Evolutionary conservation across 2,888 invertebrate genomes (phyloP), one percentile per base, ranked within the genome.

Genomic region (Coelinius sp.): DNA sequence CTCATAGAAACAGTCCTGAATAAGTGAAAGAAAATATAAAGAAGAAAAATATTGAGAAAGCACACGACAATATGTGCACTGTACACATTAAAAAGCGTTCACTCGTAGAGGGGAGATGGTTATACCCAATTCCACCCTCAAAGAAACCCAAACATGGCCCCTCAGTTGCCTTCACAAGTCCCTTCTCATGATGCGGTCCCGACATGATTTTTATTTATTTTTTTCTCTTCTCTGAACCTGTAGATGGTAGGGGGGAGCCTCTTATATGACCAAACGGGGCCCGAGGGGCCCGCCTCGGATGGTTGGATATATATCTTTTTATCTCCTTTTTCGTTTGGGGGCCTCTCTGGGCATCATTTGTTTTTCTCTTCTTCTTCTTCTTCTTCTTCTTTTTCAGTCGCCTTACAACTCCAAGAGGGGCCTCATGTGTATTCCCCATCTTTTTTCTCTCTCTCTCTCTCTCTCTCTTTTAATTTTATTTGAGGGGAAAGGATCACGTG

Each of bases 401-500:
- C 62, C 71, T 75, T 71, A 71, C 73, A 69, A 71, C 64, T 70
- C 73, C 69, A 71, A 31, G 59, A 70, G 74, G 64, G 74, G 64
- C 70, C 70, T 71, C 64, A 46, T 67, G 64, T 73, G 74, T 71
- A 70, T 73, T 73, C 68, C 69, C 70, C 65, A 71, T 76, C 65
- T 68, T 70, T 46, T 22, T 73, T 65, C 41, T 68, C 46, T 59
- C n/a, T 14, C 5, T 44, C 7, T 7, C 1, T 35, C 41, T 68
- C 46, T 59, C n/a, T 14, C 5, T 44, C 7, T 7, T 1, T 35
- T n/a, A n/a, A n/a, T 62, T 68, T 41, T 72, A 41, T 49, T 31
- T 44, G 52, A 59, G 65, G 64, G 49, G 73, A 68, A 66, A 73
- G 70, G 70, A 71, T 75, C 73, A 75, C 73, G 76, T 73, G 46